Evolutionary conservation across 1,140 invertebrate species (phyloP), one percentile per base, ranked within the genome.

Genomic region (Cyclina sinensis): DNA sequence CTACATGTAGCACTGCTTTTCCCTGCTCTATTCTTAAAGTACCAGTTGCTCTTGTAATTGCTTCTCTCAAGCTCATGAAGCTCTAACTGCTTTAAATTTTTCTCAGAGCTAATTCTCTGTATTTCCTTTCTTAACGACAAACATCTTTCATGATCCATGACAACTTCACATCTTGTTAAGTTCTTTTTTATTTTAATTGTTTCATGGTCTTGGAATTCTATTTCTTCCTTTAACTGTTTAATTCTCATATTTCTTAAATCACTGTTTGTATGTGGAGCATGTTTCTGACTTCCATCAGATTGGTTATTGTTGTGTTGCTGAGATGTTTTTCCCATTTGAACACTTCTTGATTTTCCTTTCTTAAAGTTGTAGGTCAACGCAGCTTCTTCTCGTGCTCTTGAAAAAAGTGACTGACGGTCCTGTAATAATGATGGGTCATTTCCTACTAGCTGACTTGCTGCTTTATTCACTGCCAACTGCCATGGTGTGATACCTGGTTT

Each of bases 151-250:
- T 65, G 59, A 65, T 65, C 59, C 21, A 65, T 9, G 59, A 65
- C 59, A 65, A n/a, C 59, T 65, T 65, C 59, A 65, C 59, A 65
- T 65, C 59, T 65, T 65, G 59, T 65, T 65, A 65, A 65, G 59
- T 65, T 65, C 59, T 65, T 65, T 21, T 65, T 65, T 65, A 65
- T 7, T 65, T 65, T 65, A 65, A 65, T 65, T 65, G 59, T 65
- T 65, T 65, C 59, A 65, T 65, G 59, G 59, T 65, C 59, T 65
- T 65, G 59, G 59, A 65, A 65, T 65, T 65, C 59, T 9, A 65
- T 65, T 65, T 65, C 59, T 65, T 65, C 59, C n/a, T 65, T 65
- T 65, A 65, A 65, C 21, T 65, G 59, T 65, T 65, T 65, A 65
- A 65, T 65, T 65, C 59, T 65, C 59, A 65, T 65, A 9, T 65